These are phyloP conservation scores for Leptoteleia sp. DNA, from an alignment of 1,140 invertebrate genomes.

Conservation along the genomic window DNA sequence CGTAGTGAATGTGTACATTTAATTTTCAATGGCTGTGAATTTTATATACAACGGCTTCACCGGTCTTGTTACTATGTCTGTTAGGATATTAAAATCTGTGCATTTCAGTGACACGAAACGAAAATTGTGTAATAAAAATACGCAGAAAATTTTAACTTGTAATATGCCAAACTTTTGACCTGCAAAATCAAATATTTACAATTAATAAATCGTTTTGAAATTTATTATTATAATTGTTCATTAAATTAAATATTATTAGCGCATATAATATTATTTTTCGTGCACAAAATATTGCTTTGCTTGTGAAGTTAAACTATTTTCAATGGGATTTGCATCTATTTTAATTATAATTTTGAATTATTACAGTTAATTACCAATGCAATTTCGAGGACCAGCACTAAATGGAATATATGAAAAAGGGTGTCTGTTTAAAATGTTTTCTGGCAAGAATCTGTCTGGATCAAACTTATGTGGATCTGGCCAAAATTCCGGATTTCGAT, in stretches of 20 bases:
- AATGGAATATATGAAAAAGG: constrained; percentile 39
- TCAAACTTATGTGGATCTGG: constrained; percentile 47
- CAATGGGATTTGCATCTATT: too few relatives aligned
- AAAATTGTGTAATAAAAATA: constrained; percentile 85
- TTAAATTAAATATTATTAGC: too few relatives aligned
- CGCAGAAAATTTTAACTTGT: constrained; percentile 87
- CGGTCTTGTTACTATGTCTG: constrained; percentile 70
- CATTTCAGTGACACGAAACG: constrained; percentile 74
- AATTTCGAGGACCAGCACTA: constrained; percentile 41
- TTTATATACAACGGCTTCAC: constrained; percentile 31
- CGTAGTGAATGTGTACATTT: too few relatives aligned
- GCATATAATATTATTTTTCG: too few relatives aligned
- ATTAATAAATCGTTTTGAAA: too few relatives aligned
- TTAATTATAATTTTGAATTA: constrained; percentile 1
- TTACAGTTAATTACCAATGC: constrained; percentile 30
- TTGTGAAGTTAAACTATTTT: too few relatives aligned
- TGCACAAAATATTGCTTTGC: neutral
- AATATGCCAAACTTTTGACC: constrained; percentile 89
- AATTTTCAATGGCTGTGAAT: constrained; percentile 30
- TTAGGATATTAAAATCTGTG: constrained; percentile 47
- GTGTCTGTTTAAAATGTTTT: constrained; percentile 29
- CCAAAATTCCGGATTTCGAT: constrained; percentile 40
- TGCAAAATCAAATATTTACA: constrained; percentile 37
- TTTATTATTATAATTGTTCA: neutral
- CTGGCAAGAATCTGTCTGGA: constrained; percentile 54